Percentiles rank a stretch among this genome's conserved stretches.
These are phyloP conservation scores for Heliconius aoede DNA, from an alignment of 2,888 invertebrate genomes.

Conservation along the genomic window DNA sequence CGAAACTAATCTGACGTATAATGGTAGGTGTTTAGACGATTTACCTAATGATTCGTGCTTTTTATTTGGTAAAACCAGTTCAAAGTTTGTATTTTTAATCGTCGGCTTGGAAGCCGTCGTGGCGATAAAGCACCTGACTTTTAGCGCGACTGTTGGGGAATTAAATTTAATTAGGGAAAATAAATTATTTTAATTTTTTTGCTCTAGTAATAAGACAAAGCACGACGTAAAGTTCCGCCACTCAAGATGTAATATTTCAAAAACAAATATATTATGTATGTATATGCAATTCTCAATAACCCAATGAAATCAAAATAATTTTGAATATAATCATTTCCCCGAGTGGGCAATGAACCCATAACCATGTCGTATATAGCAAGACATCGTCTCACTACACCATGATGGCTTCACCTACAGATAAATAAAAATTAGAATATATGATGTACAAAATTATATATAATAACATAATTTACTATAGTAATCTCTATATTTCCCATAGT, in stretches of 20 bases:
- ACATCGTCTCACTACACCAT: no score
- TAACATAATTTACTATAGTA: not conserved
- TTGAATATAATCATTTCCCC: no score
- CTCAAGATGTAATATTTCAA: not conserved
- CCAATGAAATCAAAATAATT: no score
- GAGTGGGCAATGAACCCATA: not conserved
- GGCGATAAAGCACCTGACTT: not conserved
- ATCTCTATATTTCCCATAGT: conserved; percentile 14
- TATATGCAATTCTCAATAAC: no score
- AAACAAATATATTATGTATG: no score
- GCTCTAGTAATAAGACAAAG: not conserved
- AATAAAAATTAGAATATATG: not conserved
- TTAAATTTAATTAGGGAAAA: not conserved
- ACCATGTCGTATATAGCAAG: not conserved
- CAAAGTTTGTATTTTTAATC: not conserved
- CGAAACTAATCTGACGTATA: conserved; percentile 44
- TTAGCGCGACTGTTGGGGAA: not conserved
- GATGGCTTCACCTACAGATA: no score
- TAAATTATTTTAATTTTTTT: not conserved
- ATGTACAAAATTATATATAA: conserved; percentile 2
- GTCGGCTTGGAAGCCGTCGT: not conserved
- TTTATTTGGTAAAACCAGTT: not conserved
- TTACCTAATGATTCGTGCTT: not conserved
- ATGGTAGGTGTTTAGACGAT: conserved; percentile 31
- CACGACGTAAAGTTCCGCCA: not conserved